Conservation (phyloP, 2,888 invertebrate species). For the Drosophila limbata region DNA sequence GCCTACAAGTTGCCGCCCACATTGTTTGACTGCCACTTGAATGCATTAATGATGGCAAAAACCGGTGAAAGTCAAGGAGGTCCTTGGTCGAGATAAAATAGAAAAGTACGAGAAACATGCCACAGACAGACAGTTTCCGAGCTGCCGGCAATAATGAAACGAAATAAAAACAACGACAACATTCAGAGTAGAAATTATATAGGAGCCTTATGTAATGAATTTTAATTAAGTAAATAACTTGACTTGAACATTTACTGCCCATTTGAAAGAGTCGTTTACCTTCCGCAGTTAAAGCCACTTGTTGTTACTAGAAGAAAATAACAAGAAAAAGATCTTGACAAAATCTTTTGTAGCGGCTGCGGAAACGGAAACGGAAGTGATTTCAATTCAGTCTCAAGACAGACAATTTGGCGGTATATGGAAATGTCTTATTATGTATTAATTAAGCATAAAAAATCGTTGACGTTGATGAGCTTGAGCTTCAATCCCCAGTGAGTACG, state of each 20-base stretch:
- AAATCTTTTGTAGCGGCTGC: slow-evolving; percentile 25
- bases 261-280: slow-evolving; percentile 12
- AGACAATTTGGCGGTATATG: slow-evolving; percentile 14
- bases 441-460: slow-evolving; percentile 52
- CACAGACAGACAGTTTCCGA: slow-evolving; percentile 8
- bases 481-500: neutral
- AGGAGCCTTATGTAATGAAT: slow-evolving; percentile 65
- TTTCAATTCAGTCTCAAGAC: slow-evolving; percentile 9
- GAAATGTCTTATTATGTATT: slow-evolving; percentile 63
- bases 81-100: slow-evolving; percentile 12
- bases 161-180: slow-evolving; percentile 9
- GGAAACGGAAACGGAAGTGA: slow-evolving; percentile 64
- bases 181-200: neutral
- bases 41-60: slow-evolving; percentile 39
- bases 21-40: slow-evolving; percentile 27
- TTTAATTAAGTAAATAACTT: slow-evolving; percentile 68
- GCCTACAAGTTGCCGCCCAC: neutral
- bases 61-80: neutral
- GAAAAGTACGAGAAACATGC: slow-evolving; percentile 11
- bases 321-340: slow-evolving; percentile 11
- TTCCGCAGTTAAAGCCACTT: slow-evolving; percentile 11
- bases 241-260: slow-evolving; percentile 35
- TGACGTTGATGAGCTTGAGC: slow-evolving; percentile 33
- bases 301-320: slow-evolving; percentile 5
- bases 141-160: slow-evolving; percentile 9